Percentiles rank a stretch among this genome's conserved stretches.
phyloP scores from a whole-genome alignment of 2,888 invertebrate genomes.

The Cryptocephalus moraei region DNA sequence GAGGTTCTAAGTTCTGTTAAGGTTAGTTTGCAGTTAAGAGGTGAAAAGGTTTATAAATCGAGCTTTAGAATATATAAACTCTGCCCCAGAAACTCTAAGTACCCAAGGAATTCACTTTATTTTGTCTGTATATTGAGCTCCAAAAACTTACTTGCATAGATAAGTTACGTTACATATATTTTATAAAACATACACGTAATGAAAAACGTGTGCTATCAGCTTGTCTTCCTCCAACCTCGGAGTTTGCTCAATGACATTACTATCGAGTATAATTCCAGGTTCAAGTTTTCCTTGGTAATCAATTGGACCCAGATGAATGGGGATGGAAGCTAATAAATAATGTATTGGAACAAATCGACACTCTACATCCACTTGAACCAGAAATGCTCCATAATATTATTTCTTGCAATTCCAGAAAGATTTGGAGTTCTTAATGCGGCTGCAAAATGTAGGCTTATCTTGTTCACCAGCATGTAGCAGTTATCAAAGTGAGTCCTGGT shows the following conservation, averaged over 20 bases:
- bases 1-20: too few relatives aligned
- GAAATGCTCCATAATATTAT: not conserved
- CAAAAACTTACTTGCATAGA: not conserved
- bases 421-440: not conserved
- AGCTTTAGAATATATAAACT: not conserved
- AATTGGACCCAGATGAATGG: too few relatives aligned
- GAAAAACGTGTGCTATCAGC: not conserved
- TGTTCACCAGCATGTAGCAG: not conserved
- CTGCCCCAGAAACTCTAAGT: not conserved
- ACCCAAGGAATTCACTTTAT: not conserved
- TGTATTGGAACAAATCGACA: not conserved
- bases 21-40: too few relatives aligned
- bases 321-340: too few relatives aligned
- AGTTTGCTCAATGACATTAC: not conserved
- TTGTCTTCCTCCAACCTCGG: too few relatives aligned
- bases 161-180: not conserved
- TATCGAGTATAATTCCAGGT: not conserved
- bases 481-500: not conserved
- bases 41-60: too few relatives aligned
- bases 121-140: not conserved
- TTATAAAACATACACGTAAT: not conserved
- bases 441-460: not conserved
- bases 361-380: not conserved
- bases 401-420: not conserved
- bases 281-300: not conserved